phyloP scores from a whole-genome alignment of 2,797 vertebrate species.

The Enteromius afrohamiltoni region DNA sequence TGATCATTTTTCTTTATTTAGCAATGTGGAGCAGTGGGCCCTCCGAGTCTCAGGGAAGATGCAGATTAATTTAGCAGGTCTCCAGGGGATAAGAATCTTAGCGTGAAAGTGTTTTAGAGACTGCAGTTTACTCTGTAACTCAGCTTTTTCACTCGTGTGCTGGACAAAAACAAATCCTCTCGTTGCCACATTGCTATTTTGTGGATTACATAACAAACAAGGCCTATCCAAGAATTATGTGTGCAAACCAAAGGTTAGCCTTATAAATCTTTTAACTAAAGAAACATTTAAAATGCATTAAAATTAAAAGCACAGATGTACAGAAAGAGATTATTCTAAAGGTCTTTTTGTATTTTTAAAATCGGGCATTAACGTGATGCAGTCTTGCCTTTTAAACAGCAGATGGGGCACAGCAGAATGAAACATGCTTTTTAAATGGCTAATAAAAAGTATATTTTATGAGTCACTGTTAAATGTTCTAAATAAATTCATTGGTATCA shows the following conservation, averaged over 20 bases:
- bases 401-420: background rate
- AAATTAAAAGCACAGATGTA: background rate
- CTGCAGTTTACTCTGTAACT: conserved; percentile 45
- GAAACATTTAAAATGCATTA: background rate
- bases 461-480: no score
- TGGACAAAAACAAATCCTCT: conserved; percentile 19
- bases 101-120: conserved; percentile 40
- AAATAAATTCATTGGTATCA: background rate
- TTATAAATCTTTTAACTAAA: background rate
- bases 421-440: background rate
- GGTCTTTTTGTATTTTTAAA: background rate
- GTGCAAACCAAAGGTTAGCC: background rate
- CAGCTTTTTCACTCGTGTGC: conserved; percentile 40
- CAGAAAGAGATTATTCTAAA: background rate
- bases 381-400: background rate
- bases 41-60: conserved; percentile 39
- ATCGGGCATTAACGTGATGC: background rate
- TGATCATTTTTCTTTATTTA: conserved; percentile 23
- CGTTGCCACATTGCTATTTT: background rate
- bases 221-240: conserved; percentile 20
- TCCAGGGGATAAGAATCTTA: conserved; percentile 37
- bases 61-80: conserved; percentile 51
- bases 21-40: conserved; percentile 34
- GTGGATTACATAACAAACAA: conserved; percentile 26
- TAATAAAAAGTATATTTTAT: background rate